Base-by-base conservation (phyloP, 2,113 vertebrate species). In the Zootoca vivipara region DNA sequence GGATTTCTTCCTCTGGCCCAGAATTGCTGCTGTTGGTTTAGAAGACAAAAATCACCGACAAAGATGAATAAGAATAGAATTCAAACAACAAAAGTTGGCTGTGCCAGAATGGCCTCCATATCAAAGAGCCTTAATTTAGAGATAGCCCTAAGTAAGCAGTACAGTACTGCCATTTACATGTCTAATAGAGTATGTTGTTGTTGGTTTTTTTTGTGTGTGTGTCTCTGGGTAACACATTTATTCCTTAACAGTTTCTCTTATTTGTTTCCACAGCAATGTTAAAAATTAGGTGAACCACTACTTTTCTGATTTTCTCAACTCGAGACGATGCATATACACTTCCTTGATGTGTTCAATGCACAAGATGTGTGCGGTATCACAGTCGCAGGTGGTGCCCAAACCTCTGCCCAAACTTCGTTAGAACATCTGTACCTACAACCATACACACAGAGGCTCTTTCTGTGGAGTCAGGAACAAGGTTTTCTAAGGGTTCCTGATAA, bases 41-140 rank as follows among this genome's bases (percentile, higher is more conserved):
- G 85, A 89, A 90, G 96, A 94, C 73, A 94, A 93, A 92, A 89
- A 80, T 0, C 89, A 12, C 70, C 91, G 87, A 87, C 90, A 92
- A 93, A 70, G 69, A 83, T 72, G 82, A 94, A 90, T 24, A 42
- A 88, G 67, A 89, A 82, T 75, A 90, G 88, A 94, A 88, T 82
- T 46, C 0, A 3, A 33, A 67, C 46, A 67, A 56, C n/a, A 83
- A 83, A 88, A 83, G n/a, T 83, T 88, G 80, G 18, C 80, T 77
- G 64, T 15, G 65, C 16, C 13, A 42, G 28, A 42, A 81, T 40
- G 35, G 30, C 52, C 30, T 13, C 38, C 42, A 72, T 62, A 35
- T 33, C 2, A 30, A 18, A 65, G 38, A 18, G 20, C 28, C 33
- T 30, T n/a, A 7, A 62, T 80, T 80, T 80, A 72, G 65, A 30